phyloP scores from a whole-genome alignment of 2,888 invertebrate genomes.

The Pachliopta kotzebuea region DNA sequence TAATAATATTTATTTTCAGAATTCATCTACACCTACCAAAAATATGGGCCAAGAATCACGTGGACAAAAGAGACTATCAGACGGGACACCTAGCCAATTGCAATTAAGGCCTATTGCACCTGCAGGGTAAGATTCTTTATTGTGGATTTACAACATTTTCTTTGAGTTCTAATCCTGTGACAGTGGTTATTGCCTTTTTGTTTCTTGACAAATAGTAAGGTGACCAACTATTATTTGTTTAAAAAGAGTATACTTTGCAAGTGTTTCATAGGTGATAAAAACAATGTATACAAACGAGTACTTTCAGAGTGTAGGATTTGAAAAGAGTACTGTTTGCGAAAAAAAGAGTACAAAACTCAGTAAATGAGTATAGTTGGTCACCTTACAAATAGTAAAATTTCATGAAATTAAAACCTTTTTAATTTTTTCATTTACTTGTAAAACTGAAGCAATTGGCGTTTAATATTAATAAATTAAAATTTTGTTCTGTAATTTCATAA shows the following conservation, averaged over 20 bases:
- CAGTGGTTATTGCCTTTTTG: not conserved
- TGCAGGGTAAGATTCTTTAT: conserved; percentile 61
- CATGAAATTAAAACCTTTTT: not conserved
- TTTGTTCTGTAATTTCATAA: not conserved
- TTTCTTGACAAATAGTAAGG: not conserved
- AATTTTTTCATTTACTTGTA: not conserved
- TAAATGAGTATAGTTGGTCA: too few relatives aligned
- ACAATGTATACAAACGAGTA: too few relatives aligned
- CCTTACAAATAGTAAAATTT: not conserved
- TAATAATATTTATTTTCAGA: conserved; percentile 49
- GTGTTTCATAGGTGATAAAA: too few relatives aligned
- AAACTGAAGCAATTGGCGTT: conserved; percentile 11
- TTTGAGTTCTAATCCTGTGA: not conserved
- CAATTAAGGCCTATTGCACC: conserved; percentile 73
- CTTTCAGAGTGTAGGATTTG: too few relatives aligned
- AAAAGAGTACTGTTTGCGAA: too few relatives aligned
- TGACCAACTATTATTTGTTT: too few relatives aligned
- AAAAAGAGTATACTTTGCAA: too few relatives aligned
- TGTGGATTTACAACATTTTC: not conserved
- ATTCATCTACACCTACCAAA: conserved; percentile 57
- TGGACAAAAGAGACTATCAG: conserved; percentile 70
- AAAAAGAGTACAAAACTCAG: too few relatives aligned
- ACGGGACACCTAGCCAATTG: conserved; percentile 69
- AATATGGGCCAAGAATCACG: conserved; percentile 57
- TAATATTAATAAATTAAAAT: too few relatives aligned